Evolutionary conservation across 1,140 invertebrate species (phyloP).

Genomic region (Drosophila sechellia): DNA sequence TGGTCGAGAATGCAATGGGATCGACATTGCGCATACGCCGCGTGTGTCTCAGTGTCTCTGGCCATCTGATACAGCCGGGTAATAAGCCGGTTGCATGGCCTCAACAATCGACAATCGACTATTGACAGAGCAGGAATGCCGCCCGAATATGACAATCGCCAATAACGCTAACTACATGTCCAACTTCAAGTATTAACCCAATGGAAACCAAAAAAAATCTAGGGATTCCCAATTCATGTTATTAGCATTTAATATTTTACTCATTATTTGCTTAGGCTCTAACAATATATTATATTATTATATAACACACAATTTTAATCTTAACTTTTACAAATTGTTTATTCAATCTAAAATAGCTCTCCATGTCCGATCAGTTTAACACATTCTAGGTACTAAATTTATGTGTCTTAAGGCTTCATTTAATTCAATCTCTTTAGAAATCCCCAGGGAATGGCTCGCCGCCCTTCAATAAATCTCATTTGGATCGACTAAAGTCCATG

Average conservation of each 20-base stretch:
- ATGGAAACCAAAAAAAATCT: background rate
- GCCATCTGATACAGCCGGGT: conserved; percentile 32
- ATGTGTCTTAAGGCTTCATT: background rate
- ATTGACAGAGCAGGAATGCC: conserved; percentile 59
- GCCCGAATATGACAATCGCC: conserved; percentile 38
- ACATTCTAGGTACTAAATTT: background rate
- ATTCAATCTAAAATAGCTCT: too few relatives aligned
- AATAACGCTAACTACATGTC: conserved; percentile 27
- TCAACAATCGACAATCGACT: conserved; percentile 40
- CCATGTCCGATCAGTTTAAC: too few relatives aligned
- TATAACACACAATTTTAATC: too few relatives aligned
- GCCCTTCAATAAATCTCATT: background rate
- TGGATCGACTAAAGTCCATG: conserved; percentile 3
- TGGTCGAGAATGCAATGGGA: conserved; percentile 27
- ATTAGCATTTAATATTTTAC: background rate
- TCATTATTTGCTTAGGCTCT: too few relatives aligned
- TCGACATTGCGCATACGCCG: conserved; percentile 73
- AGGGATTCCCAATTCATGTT: background rate
- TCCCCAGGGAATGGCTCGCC: background rate
- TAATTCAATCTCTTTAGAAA: background rate
- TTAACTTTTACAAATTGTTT: too few relatives aligned
- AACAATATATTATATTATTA: too few relatives aligned
- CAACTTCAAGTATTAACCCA: conserved; percentile 30
- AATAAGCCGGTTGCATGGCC: conserved; percentile 49
- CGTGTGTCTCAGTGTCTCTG: conserved; percentile 31